Percentiles rank a stretch among this genome's conserved stretches.
Conservation (phyloP, 1,140 invertebrate genomes). For the Linepithema humile region DNA sequence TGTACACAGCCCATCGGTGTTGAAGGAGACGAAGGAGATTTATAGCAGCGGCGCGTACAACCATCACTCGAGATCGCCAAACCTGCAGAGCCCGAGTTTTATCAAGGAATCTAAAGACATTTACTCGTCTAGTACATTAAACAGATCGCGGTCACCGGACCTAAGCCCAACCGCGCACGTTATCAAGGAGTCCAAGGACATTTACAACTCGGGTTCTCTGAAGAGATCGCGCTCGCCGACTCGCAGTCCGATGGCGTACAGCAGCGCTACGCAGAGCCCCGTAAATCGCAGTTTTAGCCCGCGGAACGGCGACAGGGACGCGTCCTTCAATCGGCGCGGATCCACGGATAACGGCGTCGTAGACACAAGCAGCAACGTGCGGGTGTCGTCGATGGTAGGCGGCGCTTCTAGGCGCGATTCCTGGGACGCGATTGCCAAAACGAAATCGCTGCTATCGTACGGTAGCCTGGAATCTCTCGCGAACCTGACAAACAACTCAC, state of each 20-base stretch:
- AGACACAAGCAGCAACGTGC: slow-evolving; percentile 88
- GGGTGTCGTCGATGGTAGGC: slow-evolving; percentile 88
- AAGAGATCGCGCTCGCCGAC: slow-evolving; percentile 77
- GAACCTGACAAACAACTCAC: slow-evolving; percentile 86
- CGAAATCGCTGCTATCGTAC: slow-evolving; percentile 89
- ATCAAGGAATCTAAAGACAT: slow-evolving; percentile 80
- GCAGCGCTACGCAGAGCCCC: slow-evolving; percentile 74
- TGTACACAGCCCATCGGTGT: slow-evolving; percentile 80
- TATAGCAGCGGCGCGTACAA: slow-evolving; percentile 77
- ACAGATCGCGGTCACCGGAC: slow-evolving; percentile 77
- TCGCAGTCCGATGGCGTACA: slow-evolving; percentile 73
- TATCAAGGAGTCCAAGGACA: slow-evolving; percentile 80
- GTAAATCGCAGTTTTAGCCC: slow-evolving; percentile 81
- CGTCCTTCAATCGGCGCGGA: slow-evolving; percentile 75
- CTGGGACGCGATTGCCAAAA: slow-evolving; percentile 93
- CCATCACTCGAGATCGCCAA: slow-evolving; percentile 77
- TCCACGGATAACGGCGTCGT: slow-evolving; percentile 83
- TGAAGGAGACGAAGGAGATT: slow-evolving; percentile 79
- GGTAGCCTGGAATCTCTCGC: slow-evolving; percentile 88
- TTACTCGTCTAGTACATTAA: slow-evolving; percentile 74
- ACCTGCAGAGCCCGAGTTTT: slow-evolving; percentile 75
- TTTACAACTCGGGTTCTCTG: slow-evolving; percentile 78
- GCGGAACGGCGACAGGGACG: slow-evolving; percentile 80
- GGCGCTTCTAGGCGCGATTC: slow-evolving; percentile 88
- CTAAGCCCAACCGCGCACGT: slow-evolving; percentile 72